Base-by-base conservation (phyloP, 2,888 invertebrate genomes). In the Drosophila ezoana region DNA sequence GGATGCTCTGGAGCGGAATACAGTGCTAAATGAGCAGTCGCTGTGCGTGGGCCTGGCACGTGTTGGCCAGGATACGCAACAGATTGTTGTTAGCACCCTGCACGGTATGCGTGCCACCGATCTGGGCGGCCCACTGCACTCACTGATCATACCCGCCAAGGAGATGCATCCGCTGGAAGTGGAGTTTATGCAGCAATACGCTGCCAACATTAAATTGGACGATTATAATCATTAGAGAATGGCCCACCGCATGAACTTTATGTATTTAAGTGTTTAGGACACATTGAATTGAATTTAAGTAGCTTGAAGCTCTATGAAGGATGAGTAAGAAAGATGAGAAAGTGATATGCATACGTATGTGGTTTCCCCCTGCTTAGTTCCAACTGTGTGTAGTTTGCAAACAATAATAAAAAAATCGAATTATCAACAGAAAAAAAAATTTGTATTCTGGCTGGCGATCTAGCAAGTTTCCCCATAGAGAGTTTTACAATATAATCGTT, bases 121-220 rank as follows among this genome's bases (percentile, higher is more conserved):
- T 89, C 93, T 99, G 72, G 99, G 99, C 4, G 93, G 94, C 38
- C 99, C 99, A 1, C 94, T 99, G 44, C 99, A 99, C 93, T 99
- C 98, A 44, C 93, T 99, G 44, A 95, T 99, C 57, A 95, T 99
- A 87, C 95, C 97, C 68, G 97, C 96, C 41, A 94, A 95, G 77
- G 92, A 93, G 66, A 93, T 98, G 91, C 99, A 99, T 94, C 98
- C 98, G 10, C 92, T 99, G 37, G 99, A 99, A 93, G 91, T 93
- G 58, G 98, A 99, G 91, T 98, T 97, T 94, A 93, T 99, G 61
- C 92, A 93, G 78, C 95, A 95, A 90, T 96, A 95, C 76, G 81
- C 91, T 32, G 83, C 84, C 67, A 74, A 64, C 52, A 81, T 91
- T 51, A 90, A 92, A 76, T 71, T 92, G 59, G 90, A 91, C 53